Evolutionary conservation across 2,797 vertebrate species (phyloP), one percentile per base, ranked within the genome.

Genomic region (Okamejei kenojei): DNA sequence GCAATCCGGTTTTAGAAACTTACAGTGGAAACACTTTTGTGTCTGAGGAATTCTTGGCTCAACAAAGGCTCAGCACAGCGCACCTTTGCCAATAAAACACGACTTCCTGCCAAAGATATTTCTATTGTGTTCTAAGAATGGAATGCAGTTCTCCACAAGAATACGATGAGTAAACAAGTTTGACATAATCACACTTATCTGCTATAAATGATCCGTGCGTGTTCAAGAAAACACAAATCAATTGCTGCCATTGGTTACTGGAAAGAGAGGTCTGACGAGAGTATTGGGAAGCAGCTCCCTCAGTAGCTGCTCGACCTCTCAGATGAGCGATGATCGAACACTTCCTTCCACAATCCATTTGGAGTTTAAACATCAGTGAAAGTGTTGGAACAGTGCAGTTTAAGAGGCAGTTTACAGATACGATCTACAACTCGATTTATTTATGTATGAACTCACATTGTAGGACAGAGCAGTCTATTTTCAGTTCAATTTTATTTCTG

Each of bases 51-150:
- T 92, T 54, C 38, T 74, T 76, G 38, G n/a, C 90, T 73, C 35
- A 92, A 92, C 90, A 92, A 74, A 92, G 68, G 45, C 71, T 0
- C 90, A 26, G 90, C 90, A 92, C 90, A 92, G 76, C 74, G 71
- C 73, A 76, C 45, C 90, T 92, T 54, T 92, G 90, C 38, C 71
- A 92, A 76, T 92, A 74, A 92, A 76, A 38, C 21, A 74, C 26
- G 54, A 54, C 29, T 92, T 92, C 90, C 71, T 92, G 90, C 90
- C 90, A 92, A 74, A 45, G 73, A 76, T 54, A 92, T 92, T 92
- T 92, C 90, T 92, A 91, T 92, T 92, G 90, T 92, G 90, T 92
- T 92, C 71, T 29, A 92, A 92, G 90, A 92, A 92, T 92, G 90
- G 90, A 74, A 74, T 73, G 71, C 35, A 92, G 90, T 74, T 76